These are phyloP conservation scores for Pseudonaja textilis DNA, from an alignment of 2,113 vertebrate species.

Conservation along the genomic window DNA sequence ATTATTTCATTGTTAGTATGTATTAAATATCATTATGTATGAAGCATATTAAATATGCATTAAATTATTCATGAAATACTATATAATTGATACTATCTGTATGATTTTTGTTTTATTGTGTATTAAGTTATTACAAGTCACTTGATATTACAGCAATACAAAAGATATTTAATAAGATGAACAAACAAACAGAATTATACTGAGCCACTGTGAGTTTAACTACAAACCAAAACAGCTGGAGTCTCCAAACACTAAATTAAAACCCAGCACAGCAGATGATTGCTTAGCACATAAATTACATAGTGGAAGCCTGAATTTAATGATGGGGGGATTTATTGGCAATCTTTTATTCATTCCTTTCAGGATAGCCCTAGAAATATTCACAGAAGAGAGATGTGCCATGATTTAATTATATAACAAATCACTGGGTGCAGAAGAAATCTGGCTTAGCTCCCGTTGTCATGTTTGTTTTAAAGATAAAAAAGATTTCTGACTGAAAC, in stretches of 20 bases:
- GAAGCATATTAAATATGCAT: neutral
- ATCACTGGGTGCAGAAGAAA: neutral
- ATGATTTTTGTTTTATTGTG: neutral
- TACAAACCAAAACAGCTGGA: neutral
- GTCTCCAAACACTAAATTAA: neutral
- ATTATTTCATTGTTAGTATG: neutral
- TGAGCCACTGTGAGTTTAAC: neutral
- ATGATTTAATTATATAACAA: neutral
- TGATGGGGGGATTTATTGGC: too few relatives aligned
- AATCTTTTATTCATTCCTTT: neutral
- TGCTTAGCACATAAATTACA: neutral
- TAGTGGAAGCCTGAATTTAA: neutral
- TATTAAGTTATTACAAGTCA: neutral
- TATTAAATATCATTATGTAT: neutral
- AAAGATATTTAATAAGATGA: neutral
- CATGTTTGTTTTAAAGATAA: neutral
- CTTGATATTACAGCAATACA: neutral
- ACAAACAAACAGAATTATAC: neutral
- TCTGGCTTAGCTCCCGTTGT: neutral
- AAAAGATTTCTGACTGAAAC: neutral
- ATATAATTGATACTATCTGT: neutral
- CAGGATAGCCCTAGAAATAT: neutral
- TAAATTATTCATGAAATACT: neutral
- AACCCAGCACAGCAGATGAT: neutral
- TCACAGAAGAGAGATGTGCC: neutral